Evolutionary conservation across 2,888 invertebrate genomes (phyloP).

Genomic region (Hololepta plana): DNA sequence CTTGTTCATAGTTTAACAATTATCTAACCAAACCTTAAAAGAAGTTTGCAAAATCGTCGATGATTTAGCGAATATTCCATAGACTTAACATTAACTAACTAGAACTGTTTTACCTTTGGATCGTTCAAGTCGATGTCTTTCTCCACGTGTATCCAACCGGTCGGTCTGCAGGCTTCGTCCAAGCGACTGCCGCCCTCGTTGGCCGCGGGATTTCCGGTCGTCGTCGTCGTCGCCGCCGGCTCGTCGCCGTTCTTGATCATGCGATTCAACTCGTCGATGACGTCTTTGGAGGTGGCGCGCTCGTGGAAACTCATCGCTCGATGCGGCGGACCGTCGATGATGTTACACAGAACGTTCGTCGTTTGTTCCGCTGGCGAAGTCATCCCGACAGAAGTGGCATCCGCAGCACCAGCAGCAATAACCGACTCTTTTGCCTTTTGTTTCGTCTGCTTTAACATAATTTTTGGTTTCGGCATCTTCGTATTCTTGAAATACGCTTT

Average conservation of each 20-base stretch:
- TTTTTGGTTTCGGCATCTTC: slow-evolving; percentile 21
- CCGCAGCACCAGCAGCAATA: too few species aligned
- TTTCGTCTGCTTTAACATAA: too few species aligned
- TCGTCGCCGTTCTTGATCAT: slow-evolving; percentile 40
- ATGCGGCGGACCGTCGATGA: slow-evolving; percentile 31
- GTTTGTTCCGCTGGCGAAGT: slow-evolving; percentile 8
- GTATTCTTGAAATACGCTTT: slow-evolving; percentile 32
- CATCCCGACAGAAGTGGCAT: too few species aligned
- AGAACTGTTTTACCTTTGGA: slow-evolving; percentile 44
- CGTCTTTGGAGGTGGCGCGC: slow-evolving; percentile 55
- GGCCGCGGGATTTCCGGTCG: slow-evolving; percentile 12
- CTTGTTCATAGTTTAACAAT: not conserved
- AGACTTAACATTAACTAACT: too few species aligned
- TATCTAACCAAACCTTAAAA: too few species aligned
- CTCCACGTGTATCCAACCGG: slow-evolving; percentile 67
- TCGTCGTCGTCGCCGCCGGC: slow-evolving; percentile 11
- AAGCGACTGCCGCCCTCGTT: slow-evolving; percentile 21
- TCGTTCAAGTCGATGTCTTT: slow-evolving; percentile 60
- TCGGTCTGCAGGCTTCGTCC: slow-evolving; percentile 49
- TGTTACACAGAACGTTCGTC: slow-evolving; percentile 22
- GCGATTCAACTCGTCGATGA: slow-evolving; percentile 54
- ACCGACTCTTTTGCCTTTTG: too few species aligned
- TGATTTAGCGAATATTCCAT: too few species aligned
- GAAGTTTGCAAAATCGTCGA: too few species aligned
- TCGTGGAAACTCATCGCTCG: slow-evolving; percentile 53